phyloP scores from a whole-genome alignment of 2,113 vertebrate species.

The Amphilophus citrinellus region DNA sequence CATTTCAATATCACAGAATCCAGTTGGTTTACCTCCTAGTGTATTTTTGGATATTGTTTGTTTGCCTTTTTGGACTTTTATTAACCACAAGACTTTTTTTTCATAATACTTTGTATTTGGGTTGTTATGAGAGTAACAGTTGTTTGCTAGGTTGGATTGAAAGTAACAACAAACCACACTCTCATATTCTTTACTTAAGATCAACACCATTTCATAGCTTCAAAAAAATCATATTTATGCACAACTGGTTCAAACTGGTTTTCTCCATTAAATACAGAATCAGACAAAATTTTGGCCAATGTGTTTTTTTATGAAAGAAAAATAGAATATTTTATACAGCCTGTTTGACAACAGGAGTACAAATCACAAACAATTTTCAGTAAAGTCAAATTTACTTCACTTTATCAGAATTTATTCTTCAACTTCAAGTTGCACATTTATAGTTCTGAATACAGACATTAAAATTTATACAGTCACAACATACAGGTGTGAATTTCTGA shows the following conservation, averaged over 20 bases:
- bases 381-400: rapidly evolving
- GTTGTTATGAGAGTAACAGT: neutral
- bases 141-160: neutral
- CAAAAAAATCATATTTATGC: neutral
- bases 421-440: neutral
- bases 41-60: no score
- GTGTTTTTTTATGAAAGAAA: neutral
- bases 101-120: neutral
- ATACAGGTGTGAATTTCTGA: neutral
- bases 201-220: neutral
- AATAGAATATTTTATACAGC: neutral
- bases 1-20: no score
- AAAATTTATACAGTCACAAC: no score
- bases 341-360: neutral
- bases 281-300: neutral
- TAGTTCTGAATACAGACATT: neutral
- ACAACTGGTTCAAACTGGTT: no score
- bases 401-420: neutral
- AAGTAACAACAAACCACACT: neutral
- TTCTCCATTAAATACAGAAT: neutral
- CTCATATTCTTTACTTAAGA: rapidly evolving
- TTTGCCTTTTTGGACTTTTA: neutral
- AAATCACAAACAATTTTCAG: neutral
- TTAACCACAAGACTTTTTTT: no score
- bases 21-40: no score